These are phyloP conservation scores for Genyomyrus donnyi DNA, from an alignment of 2,113 vertebrate species.

Conservation along the genomic window DNA sequence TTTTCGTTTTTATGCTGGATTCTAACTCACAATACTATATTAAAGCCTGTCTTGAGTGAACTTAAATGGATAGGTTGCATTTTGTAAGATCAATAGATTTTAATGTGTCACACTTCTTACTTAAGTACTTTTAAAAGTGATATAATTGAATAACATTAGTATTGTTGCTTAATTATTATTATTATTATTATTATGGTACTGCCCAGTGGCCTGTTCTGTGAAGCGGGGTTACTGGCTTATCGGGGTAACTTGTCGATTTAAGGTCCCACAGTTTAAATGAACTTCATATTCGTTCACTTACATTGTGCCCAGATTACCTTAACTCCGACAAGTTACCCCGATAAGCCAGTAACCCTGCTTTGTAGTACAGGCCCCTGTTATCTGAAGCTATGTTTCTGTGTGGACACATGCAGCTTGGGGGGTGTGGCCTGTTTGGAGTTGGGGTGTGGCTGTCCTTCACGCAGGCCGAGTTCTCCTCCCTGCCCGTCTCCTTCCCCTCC, in stretches of 20 bases:
- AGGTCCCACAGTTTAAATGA: no score
- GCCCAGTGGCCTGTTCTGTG: no score
- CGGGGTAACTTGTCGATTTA: no score
- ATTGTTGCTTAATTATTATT: neutral
- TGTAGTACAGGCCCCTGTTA: neutral
- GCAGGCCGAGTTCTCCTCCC: constrained; percentile 70
- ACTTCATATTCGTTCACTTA: no score
- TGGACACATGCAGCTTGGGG: constrained; percentile 57
- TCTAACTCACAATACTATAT: neutral
- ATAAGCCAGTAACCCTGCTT: no score
- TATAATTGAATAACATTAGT: neutral
- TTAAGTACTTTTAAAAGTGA: neutral
- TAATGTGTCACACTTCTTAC: neutral
- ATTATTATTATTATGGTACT: neutral
- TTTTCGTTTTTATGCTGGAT: neutral
- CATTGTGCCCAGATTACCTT: no score
- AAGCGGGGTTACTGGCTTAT: no score
- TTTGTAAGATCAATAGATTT: neutral
- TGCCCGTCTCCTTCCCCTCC: constrained; percentile 71
- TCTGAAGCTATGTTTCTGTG: neutral
- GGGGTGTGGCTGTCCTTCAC: constrained; percentile 75
- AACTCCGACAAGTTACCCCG: no score
- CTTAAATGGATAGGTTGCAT: neutral
- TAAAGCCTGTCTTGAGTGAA: neutral
- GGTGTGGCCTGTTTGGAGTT: constrained; percentile 72